Percentiles rank a stretch among this genome's conserved stretches.
These are phyloP conservation scores for Serilophus lunatus DNA, from an alignment of 2,113 vertebrate genomes.

Conservation along the genomic window DNA sequence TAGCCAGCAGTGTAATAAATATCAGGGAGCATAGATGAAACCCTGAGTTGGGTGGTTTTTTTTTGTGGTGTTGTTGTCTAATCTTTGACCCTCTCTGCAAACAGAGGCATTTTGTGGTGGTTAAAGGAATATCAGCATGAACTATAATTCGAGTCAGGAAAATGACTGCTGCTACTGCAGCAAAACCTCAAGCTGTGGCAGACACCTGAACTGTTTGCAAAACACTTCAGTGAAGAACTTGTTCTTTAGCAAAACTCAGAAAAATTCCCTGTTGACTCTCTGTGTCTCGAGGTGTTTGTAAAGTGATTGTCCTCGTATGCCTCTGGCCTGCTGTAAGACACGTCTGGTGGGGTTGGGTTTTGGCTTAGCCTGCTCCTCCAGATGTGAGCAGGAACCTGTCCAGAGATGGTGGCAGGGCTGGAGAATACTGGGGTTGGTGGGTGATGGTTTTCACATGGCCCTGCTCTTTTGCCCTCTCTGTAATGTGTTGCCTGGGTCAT, in stretches of 20 bases:
- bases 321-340: not conserved
- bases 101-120: accelerated
- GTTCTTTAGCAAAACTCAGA: not conserved
- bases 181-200: not conserved
- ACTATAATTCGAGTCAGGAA: not conserved
- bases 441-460: accelerated
- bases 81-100: slow-evolving; percentile 2
- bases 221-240: not conserved
- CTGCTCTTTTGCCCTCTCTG: accelerated
- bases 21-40: not conserved
- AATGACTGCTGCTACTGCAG: not conserved
- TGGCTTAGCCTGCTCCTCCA: not conserved
- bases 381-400: too few species aligned
- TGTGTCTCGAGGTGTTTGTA: not conserved
- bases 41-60: not conserved
- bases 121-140: not conserved
- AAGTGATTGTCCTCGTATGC: accelerated
- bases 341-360: not conserved
- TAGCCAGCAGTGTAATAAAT: not conserved
- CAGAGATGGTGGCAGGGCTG: not conserved
- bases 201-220: not conserved
- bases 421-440: not conserved
- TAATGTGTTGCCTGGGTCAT: accelerated
- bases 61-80: not conserved
- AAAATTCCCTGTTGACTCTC: not conserved